Evolutionary conservation across 2,113 vertebrate species (phyloP).

Genomic region (Atherinomorus stipes): DNA sequence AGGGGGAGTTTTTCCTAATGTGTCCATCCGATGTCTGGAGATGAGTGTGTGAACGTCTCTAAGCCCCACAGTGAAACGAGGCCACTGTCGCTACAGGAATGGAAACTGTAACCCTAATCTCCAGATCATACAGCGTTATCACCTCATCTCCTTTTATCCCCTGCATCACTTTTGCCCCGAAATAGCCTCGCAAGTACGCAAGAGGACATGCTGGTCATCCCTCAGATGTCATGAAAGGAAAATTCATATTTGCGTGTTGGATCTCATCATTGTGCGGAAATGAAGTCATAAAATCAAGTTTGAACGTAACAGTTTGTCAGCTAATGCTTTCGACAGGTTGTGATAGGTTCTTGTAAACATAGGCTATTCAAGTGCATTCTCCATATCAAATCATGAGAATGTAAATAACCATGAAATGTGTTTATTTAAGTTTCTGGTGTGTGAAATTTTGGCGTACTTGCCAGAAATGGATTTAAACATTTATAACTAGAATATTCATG

Average conservation of each 20-base stretch:
- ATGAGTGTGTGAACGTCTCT: background rate
- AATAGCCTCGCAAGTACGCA: conserved; percentile 39
- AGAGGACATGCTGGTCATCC: conserved; percentile 6
- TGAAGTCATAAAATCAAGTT: background rate
- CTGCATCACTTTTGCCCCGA: conserved; percentile 50
- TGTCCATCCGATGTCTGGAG: conserved; percentile 1
- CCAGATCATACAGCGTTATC: conserved; percentile 59
- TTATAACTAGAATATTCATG: no score
- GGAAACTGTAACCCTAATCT: conserved; percentile 73
- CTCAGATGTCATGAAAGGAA: conserved; percentile 8
- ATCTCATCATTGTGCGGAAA: background rate
- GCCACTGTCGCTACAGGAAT: conserved; percentile 64
- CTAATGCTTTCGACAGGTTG: background rate
- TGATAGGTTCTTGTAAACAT: no score
- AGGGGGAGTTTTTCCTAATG: background rate
- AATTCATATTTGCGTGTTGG: background rate
- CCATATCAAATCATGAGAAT: no score
- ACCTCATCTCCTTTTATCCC: conserved; percentile 59
- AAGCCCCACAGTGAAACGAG: conserved; percentile 53
- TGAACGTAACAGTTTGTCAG: background rate
- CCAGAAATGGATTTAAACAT: no score
- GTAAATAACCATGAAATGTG: no score
- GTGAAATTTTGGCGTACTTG: no score
- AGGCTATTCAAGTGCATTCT: no score
- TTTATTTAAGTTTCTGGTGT: no score